phyloP scores from a whole-genome alignment of 2,113 vertebrate genomes.

The Caretta caretta region DNA sequence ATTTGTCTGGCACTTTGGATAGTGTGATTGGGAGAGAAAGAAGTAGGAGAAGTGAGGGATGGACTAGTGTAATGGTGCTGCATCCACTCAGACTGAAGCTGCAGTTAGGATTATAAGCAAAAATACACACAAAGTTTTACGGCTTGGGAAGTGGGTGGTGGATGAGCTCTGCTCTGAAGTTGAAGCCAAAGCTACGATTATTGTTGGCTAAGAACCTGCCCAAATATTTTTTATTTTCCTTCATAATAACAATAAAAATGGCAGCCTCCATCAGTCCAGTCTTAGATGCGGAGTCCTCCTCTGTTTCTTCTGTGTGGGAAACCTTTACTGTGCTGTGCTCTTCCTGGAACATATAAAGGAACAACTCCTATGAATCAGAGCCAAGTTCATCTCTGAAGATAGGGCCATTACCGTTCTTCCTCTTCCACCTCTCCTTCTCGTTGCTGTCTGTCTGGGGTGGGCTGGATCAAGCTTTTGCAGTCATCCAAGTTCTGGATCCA shows the following conservation, averaged over 20 bases:
- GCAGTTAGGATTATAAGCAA: too few species aligned
- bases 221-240: background rate
- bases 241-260: background rate
- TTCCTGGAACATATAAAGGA: background rate
- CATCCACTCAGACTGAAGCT: too few species aligned
- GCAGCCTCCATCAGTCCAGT: background rate
- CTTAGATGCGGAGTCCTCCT: background rate
- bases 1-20: background rate
- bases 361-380: background rate
- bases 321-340: background rate
- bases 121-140: too few species aligned
- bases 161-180: too few species aligned
- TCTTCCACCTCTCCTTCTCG: background rate
- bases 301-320: background rate
- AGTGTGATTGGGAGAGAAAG: too few species aligned
- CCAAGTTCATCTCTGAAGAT: background rate
- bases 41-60: too few species aligned
- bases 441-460: background rate
- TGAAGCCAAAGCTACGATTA: too few species aligned
- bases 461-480: background rate
- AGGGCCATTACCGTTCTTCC: background rate
- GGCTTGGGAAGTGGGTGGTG: too few species aligned
- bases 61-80: too few species aligned
- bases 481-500: rapidly evolving
- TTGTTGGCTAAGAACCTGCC: too few species aligned